These are phyloP conservation scores for Chanos chanos DNA, from an alignment of 2,797 vertebrate species.

Conservation along the genomic window DNA sequence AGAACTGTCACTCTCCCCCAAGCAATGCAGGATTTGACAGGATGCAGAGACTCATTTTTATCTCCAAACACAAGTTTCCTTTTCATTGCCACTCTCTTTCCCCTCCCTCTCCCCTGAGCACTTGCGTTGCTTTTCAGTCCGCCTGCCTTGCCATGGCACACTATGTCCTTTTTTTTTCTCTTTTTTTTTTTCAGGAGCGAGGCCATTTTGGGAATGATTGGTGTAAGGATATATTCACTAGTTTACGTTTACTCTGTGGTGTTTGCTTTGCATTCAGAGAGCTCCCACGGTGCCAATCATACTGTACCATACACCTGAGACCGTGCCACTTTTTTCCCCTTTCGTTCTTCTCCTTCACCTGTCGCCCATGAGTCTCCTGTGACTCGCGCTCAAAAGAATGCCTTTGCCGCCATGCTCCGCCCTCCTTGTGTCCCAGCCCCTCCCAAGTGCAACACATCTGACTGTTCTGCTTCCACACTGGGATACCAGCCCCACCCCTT, in stretches of 20 bases:
- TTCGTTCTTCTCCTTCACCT: conserved; percentile 12
- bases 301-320: conserved; percentile 20
- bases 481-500: conserved; percentile 1
- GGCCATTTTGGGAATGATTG: conserved; percentile 25
- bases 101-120: neutral
- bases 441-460: neutral
- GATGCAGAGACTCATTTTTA: conserved; percentile 29
- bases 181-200: conserved; percentile 8
- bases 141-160: conserved; percentile 6
- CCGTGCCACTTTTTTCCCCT: conserved; percentile 11
- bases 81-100: conserved; percentile 19
- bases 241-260: neutral
- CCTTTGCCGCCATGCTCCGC: neutral
- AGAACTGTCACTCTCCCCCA: conserved; percentile 32
- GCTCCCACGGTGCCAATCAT: conserved; percentile 24
- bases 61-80: conserved; percentile 28
- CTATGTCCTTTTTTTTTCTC: no score
- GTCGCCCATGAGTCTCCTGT: neutral
- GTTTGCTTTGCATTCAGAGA: conserved; percentile 23
- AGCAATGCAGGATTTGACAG: conserved; percentile 35
- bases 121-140: conserved; percentile 16
- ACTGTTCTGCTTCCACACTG: neutral
- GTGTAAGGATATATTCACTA: conserved; percentile 12
- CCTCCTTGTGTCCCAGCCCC: neutral
- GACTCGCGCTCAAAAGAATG: neutral